Evolutionary conservation across 2,888 invertebrate species (phyloP).

Genomic region (Xylota segnis): DNA sequence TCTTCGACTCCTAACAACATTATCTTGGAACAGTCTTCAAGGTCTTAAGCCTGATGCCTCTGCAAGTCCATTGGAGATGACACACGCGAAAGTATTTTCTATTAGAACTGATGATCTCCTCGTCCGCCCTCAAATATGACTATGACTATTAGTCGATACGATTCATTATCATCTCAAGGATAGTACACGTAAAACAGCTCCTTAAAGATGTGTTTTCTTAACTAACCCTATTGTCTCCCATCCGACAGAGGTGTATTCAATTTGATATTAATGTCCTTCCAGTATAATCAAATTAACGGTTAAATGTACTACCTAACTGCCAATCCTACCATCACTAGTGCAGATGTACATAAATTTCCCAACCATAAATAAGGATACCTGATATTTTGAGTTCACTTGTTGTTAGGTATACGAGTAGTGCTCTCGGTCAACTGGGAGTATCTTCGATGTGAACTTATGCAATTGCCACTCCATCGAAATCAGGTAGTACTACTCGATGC

Average conservation of each 20-base stretch:
- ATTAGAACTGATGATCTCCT: no score
- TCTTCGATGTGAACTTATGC: slow-evolving; percentile 36
- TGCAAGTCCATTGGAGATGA: no score
- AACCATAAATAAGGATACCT: slow-evolving; percentile 47
- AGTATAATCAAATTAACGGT: slow-evolving; percentile 9
- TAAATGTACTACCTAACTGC: neutral
- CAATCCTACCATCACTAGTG: slow-evolving; percentile 12
- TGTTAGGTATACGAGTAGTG: slow-evolving; percentile 5
- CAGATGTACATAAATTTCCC: slow-evolving; percentile 18
- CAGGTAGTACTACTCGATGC: slow-evolving; percentile 35
- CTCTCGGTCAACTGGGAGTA: slow-evolving; percentile 47
- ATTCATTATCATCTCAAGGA: no score
- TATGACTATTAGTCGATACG: no score
- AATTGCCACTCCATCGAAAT: slow-evolving; percentile 48
- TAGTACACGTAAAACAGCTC: no score
- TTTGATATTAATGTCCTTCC: neutral
- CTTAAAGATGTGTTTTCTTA: no score
- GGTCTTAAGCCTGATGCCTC: no score
- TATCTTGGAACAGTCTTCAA: no score
- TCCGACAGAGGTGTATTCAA: neutral
- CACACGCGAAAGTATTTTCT: no score
- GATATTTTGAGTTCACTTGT: slow-evolving; percentile 56
- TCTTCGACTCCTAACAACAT: no score
- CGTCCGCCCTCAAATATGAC: no score
- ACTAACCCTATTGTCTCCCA: no score